These are phyloP conservation scores for Dasysyrphus albostriatus DNA, from an alignment of 2,888 invertebrate species.

Conservation along the genomic window DNA sequence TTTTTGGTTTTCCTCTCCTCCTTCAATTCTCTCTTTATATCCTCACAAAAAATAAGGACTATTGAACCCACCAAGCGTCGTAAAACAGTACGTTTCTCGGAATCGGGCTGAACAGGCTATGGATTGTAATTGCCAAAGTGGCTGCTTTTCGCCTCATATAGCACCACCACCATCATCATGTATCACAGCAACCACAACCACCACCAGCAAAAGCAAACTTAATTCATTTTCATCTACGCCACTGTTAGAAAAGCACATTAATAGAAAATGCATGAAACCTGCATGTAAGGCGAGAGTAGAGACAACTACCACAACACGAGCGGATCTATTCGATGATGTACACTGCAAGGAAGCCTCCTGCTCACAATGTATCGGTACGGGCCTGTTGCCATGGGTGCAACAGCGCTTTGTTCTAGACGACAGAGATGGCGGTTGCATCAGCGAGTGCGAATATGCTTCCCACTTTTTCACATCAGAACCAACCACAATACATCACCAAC, in stretches of 20 bases:
- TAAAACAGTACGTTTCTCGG: slow-evolving; percentile 77
- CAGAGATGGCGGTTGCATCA: slow-evolving; percentile 38
- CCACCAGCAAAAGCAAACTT: slow-evolving; percentile 61
- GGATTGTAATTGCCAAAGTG: slow-evolving; percentile 71
- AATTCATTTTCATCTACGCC: slow-evolving; percentile 71
- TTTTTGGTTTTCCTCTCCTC: slow-evolving; percentile 78
- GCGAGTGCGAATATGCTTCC: slow-evolving; percentile 64
- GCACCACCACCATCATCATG: slow-evolving; percentile 61
- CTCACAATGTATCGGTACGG: slow-evolving; percentile 78
- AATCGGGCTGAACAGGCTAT: slow-evolving; percentile 59
- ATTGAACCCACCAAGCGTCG: slow-evolving; percentile 68
- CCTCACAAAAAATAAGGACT: slow-evolving; percentile 55
- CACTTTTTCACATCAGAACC: slow-evolving; percentile 62
- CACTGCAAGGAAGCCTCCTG: slow-evolving; percentile 59
- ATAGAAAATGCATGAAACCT: slow-evolving; percentile 66
- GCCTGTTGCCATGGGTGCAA: slow-evolving; percentile 83
- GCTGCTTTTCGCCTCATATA: slow-evolving; percentile 53
- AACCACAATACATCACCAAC: slow-evolving; percentile 16
- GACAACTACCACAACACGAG: slow-evolving; percentile 71
- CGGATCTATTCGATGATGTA: slow-evolving; percentile 56
- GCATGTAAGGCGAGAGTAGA: slow-evolving; percentile 62
- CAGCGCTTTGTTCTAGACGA: slow-evolving; percentile 82
- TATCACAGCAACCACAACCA: slow-evolving; percentile 48
- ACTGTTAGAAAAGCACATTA: slow-evolving; percentile 71
- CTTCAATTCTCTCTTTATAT: slow-evolving; percentile 36